Evolutionary conservation across 1,140 invertebrate species (phyloP), one percentile per base, ranked within the genome.

Genomic region (Heliconius hewitsoni): DNA sequence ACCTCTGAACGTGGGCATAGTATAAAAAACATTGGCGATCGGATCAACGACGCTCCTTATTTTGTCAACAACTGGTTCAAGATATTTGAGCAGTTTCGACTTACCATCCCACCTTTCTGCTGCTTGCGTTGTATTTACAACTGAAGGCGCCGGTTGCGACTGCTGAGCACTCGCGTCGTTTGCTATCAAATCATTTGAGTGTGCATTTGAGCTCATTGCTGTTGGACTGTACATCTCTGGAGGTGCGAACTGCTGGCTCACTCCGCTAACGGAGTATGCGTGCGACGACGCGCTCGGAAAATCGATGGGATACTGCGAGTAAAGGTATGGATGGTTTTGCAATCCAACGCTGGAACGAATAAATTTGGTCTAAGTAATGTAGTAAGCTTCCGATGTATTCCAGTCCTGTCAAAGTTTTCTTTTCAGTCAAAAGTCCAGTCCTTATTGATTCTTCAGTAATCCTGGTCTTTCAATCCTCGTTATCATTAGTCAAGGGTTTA

Each of bases 91-190:
- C 79, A 94, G 85, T 87, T 88, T 91, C 75, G 91, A 93, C 93
- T 92, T 95, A 95, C 94, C 94, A 83, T 95, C 94, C 94, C 94
- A 95, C 89, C 94, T 84, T 85, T 95, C 93, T 80, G 90, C 86
- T 57, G 94, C 94, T 84, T 89, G 85, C 30, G 94, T 95, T 34
- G 87, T 82, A 86, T 95, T 95, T 57, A 91, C 83, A 76, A 93
- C 84, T 23, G 90, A 86, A 8, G 93, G 89, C 82, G 93, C 88
- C 84, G 92, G 91, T 89, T 95, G 94, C 80, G 94, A 95, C 87
- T 94, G 92, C 88, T 95, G 94, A 86, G 93, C 94, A 76, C 90
- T 88, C 57, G 87, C 88, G 80, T 95, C 94, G 78, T 90, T 88
- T 78, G 87, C 91, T 71, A 94, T 85, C 79, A 94, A 87, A 74